A percentile compares a stretch with the other conserved stretches of the same genome.
phyloP scores from a whole-genome alignment of 2,113 vertebrate genomes.

The Corvus hawaiiensis region DNA sequence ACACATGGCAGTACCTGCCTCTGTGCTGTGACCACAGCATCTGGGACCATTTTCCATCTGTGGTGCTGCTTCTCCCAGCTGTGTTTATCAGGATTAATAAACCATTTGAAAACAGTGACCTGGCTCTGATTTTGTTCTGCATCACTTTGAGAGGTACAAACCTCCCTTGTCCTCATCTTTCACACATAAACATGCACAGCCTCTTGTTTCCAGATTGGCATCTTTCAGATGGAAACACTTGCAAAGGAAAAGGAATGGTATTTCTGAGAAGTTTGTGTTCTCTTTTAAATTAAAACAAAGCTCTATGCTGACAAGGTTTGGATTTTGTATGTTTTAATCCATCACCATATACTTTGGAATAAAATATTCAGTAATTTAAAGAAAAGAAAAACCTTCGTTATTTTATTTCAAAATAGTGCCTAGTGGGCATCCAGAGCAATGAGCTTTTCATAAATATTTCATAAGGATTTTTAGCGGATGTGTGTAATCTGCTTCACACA shows the following conservation, averaged over 20 bases:
- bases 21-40: background rate
- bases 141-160: background rate
- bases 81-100: background rate
- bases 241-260: background rate
- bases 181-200: accelerated
- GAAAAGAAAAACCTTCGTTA: background rate
- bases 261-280: background rate
- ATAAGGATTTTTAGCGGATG: background rate
- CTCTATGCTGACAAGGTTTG: background rate
- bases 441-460: background rate
- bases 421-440: background rate
- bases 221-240: background rate
- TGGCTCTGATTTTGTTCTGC: background rate
- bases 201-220: background rate
- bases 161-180: background rate
- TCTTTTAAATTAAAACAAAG: background rate
- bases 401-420: background rate
- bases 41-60: background rate
- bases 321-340: background rate
- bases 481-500: background rate
- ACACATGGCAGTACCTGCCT: background rate
- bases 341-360: background rate
- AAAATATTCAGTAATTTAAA: background rate
- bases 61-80: background rate
- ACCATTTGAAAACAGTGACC: background rate